A percentile compares a stretch with the other conserved stretches of the same genome.
Evolutionary conservation across 92 coral and sea anemone genomes (phyloP).

Genomic region (Hydrozoanthus gracilis): DNA sequence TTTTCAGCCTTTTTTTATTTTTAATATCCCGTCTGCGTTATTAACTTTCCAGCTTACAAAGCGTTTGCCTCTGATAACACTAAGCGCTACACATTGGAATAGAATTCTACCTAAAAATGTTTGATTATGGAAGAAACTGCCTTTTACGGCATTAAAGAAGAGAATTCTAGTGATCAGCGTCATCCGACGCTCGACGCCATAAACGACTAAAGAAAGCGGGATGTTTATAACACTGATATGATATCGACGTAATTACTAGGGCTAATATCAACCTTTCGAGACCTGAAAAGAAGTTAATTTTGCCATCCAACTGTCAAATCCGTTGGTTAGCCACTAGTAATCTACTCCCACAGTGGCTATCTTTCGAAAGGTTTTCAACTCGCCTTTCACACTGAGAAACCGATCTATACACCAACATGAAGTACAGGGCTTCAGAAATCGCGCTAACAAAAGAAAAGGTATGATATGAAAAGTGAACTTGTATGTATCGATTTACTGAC

Average conservation of each 20-base stretch:
- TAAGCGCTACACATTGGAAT: not conserved
- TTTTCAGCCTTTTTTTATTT: not conserved
- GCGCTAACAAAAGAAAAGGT: not conserved
- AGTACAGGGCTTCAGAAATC: conserved; percentile 7
- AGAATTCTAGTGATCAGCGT: not conserved
- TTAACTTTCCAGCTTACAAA: not conserved
- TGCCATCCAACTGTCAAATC: conserved; percentile 46
- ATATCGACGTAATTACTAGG: conserved; percentile 32
- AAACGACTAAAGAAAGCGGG: conserved; percentile 22
- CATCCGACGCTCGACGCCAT: not conserved
- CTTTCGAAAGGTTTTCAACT: conserved; percentile 18
- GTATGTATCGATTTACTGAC: too few relatives aligned
- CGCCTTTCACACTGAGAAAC: conserved; percentile 19
- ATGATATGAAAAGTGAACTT: not conserved
- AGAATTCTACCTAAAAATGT: too few relatives aligned
- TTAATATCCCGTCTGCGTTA: not conserved
- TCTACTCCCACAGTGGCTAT: conserved; percentile 24
- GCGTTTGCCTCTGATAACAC: not conserved
- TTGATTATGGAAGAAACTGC: not conserved
- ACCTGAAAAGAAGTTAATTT: conserved; percentile 44
- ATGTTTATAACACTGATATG: conserved; percentile 18
- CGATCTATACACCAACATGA: not conserved
- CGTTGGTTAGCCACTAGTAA: conserved; percentile 36
- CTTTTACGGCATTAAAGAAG: not conserved
- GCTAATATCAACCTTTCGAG: conserved; percentile 30